Evolutionary conservation across 1,140 invertebrate genomes (phyloP).

Genomic region (Drosophila paulistorum): DNA sequence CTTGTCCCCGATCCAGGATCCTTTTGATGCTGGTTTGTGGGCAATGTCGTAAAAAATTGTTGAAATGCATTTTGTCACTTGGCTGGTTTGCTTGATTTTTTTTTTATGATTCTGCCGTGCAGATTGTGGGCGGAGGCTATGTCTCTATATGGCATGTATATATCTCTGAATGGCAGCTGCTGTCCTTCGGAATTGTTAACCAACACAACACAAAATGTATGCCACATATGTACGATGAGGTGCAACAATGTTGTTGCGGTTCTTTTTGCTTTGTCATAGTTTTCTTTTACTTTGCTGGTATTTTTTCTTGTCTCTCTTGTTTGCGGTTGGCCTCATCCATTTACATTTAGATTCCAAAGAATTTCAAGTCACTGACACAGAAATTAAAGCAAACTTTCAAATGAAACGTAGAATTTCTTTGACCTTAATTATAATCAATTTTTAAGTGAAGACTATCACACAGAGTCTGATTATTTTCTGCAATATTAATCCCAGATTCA

Average conservation of each 20-base stretch:
- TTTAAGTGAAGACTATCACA: neutral
- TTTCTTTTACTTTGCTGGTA: constrained; percentile 1
- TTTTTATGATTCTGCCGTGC: constrained; percentile 46
- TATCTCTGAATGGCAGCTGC: constrained; percentile 29
- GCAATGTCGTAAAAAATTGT: constrained; percentile 51
- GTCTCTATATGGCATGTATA: neutral
- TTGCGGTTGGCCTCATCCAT: constrained; percentile 35
- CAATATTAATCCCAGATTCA: no score
- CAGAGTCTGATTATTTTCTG: neutral
- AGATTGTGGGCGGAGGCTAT: neutral
- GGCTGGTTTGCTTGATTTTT: constrained; percentile 44
- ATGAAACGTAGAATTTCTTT: neutral
- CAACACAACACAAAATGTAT: constrained; percentile 32
- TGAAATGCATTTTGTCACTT: constrained; percentile 62
- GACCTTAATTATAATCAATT: neutral
- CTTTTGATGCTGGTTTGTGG: constrained; percentile 5
- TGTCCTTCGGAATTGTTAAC: constrained; percentile 15
- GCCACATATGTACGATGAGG: constrained; percentile 19
- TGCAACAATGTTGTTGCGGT: constrained; percentile 43
- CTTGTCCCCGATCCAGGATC: neutral
- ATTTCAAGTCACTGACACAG: constrained; percentile 10
- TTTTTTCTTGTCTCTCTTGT: constrained; percentile 33
- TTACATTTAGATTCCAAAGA: constrained; percentile 6
- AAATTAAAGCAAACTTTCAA: constrained; percentile 5
- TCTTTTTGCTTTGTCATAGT: constrained; percentile 24